Evolutionary conservation across 2,113 vertebrate genomes (phyloP), one percentile per base, ranked within the genome.

Genomic region (Monopterus albus): DNA sequence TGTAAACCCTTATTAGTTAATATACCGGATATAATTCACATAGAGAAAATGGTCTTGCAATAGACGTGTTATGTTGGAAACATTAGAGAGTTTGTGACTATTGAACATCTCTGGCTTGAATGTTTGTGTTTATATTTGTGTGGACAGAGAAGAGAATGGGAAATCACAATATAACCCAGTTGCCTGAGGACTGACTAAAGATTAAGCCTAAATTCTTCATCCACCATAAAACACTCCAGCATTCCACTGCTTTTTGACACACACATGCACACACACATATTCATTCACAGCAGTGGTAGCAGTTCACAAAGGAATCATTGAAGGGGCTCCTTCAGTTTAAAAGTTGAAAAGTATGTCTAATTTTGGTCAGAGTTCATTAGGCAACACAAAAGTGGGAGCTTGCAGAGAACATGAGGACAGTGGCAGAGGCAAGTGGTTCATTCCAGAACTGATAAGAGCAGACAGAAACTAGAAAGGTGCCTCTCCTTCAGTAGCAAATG

Each of bases 341-440:
- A 91, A 92, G 88, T 92, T 93, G 92, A 92, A 92, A 90, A 92
- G 92, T 92, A 92, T 91, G 91, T 94, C 92, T 93, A 93, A 94
- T 93, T 93, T 93, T 91, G 92, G 92, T 93, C 92, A 92, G 91
- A 93, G 92, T 92, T 94, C 92, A 92, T 94, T 92, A 93, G 87
- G 78, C 83, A 88, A 85, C 87, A 92, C 91, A 93, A 92, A 92
- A 91, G 92, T 90, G 81, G 85, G 81, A 88, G 87, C 83, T 88
- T 85, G 82, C 85, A 81, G 88, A 84, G 90, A 91, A 92, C 92
- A 92, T 79, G 88, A 91, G 90, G 91, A 93, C 92, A 90, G 90
- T 91, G 87, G 91, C 90, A 91, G 91, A 92, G 85, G 89, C 92
- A 83, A 94, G 91, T 82, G 88, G 88, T 90, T 90, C 83, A 81